Conservation (phyloP, 2,888 invertebrate species). For the Tenodera sinensis region DNA sequence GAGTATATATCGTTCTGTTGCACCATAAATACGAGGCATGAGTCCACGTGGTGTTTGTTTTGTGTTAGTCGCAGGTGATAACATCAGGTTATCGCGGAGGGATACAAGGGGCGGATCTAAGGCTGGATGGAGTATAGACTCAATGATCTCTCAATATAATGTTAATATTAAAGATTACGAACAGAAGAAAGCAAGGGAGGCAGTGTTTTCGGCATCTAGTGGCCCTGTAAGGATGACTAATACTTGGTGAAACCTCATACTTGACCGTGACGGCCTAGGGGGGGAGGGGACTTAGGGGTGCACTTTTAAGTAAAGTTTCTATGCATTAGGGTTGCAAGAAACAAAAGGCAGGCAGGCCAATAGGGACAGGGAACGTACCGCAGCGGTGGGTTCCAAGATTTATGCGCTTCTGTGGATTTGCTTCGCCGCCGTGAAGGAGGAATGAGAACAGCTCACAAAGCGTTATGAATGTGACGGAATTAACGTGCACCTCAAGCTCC, state of each 20-base stretch:
- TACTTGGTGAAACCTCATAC: not conserved
- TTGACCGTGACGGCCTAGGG: not conserved
- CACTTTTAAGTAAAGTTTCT: not conserved
- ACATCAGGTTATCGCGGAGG: too few relatives aligned
- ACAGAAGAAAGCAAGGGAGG: too few relatives aligned
- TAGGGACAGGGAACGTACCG: not conserved
- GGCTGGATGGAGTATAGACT: too few relatives aligned
- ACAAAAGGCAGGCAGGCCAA: not conserved
- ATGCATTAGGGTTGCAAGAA: not conserved
- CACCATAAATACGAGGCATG: too few relatives aligned
- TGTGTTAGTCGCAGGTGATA: too few relatives aligned
- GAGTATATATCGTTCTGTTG: too few relatives aligned
- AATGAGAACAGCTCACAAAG: not conserved
- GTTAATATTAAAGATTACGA: too few relatives aligned
- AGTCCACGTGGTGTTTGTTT: too few relatives aligned
- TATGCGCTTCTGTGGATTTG: constrained; percentile 4
- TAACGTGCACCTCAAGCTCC: not conserved
- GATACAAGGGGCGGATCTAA: too few relatives aligned
- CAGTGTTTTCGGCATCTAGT: too few relatives aligned
- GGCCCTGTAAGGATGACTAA: not conserved
- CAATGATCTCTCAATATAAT: too few relatives aligned
- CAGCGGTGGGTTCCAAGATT: not conserved
- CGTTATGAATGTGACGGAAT: constrained; percentile 10
- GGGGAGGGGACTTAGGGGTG: not conserved
- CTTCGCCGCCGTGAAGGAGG: not conserved